Base-by-base conservation (phyloP, 2,888 invertebrate genomes). In the Meteorus cinctellus region DNA sequence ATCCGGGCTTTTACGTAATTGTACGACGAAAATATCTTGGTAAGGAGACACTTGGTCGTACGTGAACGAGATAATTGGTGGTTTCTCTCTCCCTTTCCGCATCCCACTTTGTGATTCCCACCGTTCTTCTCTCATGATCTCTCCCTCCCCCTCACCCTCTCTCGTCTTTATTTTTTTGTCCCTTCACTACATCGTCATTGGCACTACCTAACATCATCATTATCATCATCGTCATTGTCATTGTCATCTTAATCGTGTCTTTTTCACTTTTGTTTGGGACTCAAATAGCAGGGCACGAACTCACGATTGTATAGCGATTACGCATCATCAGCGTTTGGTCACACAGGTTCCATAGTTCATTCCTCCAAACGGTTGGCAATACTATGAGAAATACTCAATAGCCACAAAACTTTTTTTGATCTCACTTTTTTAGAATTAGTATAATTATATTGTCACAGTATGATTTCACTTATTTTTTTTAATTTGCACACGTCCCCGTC, bases 381-480 rank as follows among this genome's bases (percentile, higher is more conserved):
- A 84, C 85, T 82, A 84, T 86, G 41, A 41, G 2, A 12, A 41
- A 41, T 12, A 85, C 84, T 82, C 85, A 85, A 86, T 88, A 87
- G 86, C 87, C 89, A 89, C 89, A 89, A 87, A 89, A 89, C 89
- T 88, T 86, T 84, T 76, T 16, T n/a, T 78, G 81, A 80, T 80
- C 77, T 81, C 84, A 86, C 86, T 83, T 80, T 79, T 81, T 81
- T 80, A 79, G 75, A 72, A 79, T 83, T 86, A 84, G 86, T 84
- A 24, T 55, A 55, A 4, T 55, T 19, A 19, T n/a, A 6, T 2
- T 55, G 10, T 19, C 55, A 19, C 55, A 66, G 19, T 19, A 72
- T 19, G n/a, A 66, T 70, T 45, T 51, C 51, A 48, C 60, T 48
- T 31, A 65, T 36, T 36, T 0, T 16, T 19, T 24, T 67, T n/a